Percentiles rank a stretch among this genome's conserved stretches.
These are phyloP conservation scores for Branchipolynoe longqiensis DNA, from an alignment of 2,888 invertebrate species.

Conservation along the genomic window DNA sequence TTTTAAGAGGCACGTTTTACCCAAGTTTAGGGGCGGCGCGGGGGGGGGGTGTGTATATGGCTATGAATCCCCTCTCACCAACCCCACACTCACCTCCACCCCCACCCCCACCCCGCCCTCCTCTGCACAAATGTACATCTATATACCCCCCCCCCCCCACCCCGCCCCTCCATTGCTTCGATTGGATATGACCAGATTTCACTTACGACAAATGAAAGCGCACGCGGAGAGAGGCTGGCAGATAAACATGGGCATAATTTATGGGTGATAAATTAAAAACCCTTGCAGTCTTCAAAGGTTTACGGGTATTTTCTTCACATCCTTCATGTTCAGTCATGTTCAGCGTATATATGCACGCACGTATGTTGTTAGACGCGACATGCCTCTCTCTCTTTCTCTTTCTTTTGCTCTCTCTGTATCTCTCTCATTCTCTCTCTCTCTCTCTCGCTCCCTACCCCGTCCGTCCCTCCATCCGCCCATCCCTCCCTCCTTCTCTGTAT, in stretches of 20 bases:
- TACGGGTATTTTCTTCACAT: too few relatives aligned
- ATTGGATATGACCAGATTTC: slow-evolving; percentile 1
- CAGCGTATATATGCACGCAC: too few relatives aligned
- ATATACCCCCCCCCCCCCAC: background rate
- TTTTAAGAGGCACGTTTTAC: too few relatives aligned
- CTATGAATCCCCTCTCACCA: background rate
- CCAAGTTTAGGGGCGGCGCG: slow-evolving; percentile 7
- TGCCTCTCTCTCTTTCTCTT: too few relatives aligned
- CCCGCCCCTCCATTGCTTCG: slow-evolving; percentile 7
- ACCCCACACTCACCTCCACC: background rate
- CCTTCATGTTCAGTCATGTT: too few relatives aligned
- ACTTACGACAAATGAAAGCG: slow-evolving; percentile 11
- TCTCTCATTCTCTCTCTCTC: too few relatives aligned
- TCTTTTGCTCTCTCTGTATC: background rate
- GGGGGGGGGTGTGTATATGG: slow-evolving; percentile 36
- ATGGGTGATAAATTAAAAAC: background rate
- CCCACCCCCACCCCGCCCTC: background rate
- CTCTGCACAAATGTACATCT: background rate
- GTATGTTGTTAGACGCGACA: too few relatives aligned
- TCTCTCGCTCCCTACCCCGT: too few relatives aligned
- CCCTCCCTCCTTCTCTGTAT: too few relatives aligned
- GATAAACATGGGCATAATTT: background rate
- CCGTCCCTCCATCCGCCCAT: too few relatives aligned
- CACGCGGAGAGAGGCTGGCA: background rate
- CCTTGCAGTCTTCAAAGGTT: slow-evolving; percentile 1